These are phyloP conservation scores for Notocelia uddmanniana DNA, from an alignment of 2,888 invertebrate species.

Conservation along the genomic window DNA sequence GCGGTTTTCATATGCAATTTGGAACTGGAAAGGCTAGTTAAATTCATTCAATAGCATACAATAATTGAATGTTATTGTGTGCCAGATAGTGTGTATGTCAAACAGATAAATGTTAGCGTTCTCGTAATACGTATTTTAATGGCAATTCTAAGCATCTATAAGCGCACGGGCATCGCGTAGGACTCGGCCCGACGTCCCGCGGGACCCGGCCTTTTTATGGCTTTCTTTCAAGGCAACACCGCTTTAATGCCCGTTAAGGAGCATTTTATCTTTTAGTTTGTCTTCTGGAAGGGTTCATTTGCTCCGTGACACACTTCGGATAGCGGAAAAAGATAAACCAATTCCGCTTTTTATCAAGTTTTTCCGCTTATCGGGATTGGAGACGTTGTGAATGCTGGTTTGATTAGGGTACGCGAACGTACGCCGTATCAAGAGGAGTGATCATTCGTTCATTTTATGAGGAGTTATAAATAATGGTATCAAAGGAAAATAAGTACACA, in stretches of 20 bases:
- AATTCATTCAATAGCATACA: too few species aligned
- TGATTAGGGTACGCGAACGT: slow-evolving; percentile 42
- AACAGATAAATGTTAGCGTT: too few species aligned
- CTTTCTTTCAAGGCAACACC: slow-evolving; percentile 72
- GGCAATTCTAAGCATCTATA: slow-evolving; percentile 59
- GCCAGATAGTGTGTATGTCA: too few species aligned
- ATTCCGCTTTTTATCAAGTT: slow-evolving; percentile 70
- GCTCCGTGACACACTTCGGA: slow-evolving; percentile 77
- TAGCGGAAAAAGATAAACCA: slow-evolving; percentile 73
- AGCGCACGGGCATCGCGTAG: background rate
- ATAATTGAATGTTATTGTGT: too few species aligned
- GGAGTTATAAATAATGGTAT: slow-evolving; percentile 2
- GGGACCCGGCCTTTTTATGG: slow-evolving; percentile 75
- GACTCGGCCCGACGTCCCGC: slow-evolving; percentile 61
- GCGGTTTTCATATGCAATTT: too few species aligned
- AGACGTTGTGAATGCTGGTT: slow-evolving; percentile 48
- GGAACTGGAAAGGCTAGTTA: too few species aligned
- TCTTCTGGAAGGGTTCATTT: slow-evolving; percentile 79
- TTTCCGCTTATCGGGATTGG: slow-evolving; percentile 64
- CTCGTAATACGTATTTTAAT: slow-evolving; percentile 29
- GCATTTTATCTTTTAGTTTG: slow-evolving; percentile 84
- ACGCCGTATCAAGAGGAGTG: slow-evolving; percentile 24
- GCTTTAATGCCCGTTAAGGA: slow-evolving; percentile 82
- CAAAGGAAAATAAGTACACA: background rate
- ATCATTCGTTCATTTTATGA: slow-evolving; percentile 29